A percentile compares a stretch with the other conserved stretches of the same genome.
Conservation (phyloP, 2,797 vertebrate species). For the Urosaurus nigricauda region DNA sequence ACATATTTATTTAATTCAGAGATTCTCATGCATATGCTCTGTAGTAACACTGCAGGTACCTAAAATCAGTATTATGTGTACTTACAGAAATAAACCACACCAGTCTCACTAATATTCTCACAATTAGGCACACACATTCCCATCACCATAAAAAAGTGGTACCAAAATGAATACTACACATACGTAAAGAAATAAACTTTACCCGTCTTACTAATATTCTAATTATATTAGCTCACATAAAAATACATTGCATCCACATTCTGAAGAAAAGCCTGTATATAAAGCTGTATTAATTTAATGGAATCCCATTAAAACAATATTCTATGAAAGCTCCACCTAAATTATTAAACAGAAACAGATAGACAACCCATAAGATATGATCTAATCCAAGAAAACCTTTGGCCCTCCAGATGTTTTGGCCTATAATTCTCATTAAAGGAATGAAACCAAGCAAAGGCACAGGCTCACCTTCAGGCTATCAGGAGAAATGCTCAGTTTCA, state of each 20-base stretch:
- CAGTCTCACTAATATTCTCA: not conserved
- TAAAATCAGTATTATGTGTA: not conserved
- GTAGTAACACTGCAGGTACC: not conserved
- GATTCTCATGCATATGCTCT: not conserved
- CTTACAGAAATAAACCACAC: not conserved
- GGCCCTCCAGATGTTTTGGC: not conserved
- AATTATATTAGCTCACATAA: not conserved
- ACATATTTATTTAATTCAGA: not conserved
- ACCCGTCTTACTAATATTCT: not conserved
- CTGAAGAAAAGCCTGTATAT: not conserved
- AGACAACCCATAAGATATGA: not conserved
- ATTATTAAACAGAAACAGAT: not conserved
- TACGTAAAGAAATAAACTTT: not conserved
- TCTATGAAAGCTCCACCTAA: not conserved
- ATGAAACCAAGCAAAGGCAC: too few species aligned
- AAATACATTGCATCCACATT: not conserved
- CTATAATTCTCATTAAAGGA: not conserved
- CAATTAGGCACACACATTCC: not conserved
- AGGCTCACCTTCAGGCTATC: too few species aligned
- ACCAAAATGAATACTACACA: not conserved
- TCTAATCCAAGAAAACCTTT: not conserved
- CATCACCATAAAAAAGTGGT: too few species aligned
- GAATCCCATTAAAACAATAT: not conserved
- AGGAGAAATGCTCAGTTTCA: too few species aligned
- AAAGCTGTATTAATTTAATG: not conserved